Evolutionary conservation across 1,140 invertebrate species (phyloP).

Genomic region (Parapsyche elsis): DNA sequence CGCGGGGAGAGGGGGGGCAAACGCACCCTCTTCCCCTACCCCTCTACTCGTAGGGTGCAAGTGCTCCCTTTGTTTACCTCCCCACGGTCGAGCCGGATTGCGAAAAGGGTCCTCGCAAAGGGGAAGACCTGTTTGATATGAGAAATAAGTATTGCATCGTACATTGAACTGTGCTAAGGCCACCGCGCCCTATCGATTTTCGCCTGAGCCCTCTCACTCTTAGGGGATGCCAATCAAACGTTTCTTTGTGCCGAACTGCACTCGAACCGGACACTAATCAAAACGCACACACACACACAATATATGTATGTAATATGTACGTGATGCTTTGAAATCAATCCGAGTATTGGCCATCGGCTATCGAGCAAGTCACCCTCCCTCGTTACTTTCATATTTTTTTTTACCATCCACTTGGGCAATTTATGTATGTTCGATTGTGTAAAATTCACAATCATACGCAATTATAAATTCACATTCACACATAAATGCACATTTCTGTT

Average conservation of each 20-base stretch:
- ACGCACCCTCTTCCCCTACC: conserved; percentile 34
- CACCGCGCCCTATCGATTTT: conserved; percentile 34
- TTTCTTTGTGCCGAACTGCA: not conserved
- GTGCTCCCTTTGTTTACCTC: conserved; percentile 43
- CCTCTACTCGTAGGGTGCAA: conserved; percentile 43
- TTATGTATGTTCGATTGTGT: too few relatives aligned
- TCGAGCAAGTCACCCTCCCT: too few relatives aligned
- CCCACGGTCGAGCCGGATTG: conserved; percentile 42
- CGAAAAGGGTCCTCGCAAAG: conserved; percentile 52
- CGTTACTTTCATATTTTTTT: too few relatives aligned
- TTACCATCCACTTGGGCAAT: too few relatives aligned
- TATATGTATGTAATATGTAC: too few relatives aligned
- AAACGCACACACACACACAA: too few relatives aligned
- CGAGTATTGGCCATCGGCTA: too few relatives aligned
- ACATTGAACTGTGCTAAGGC: conserved; percentile 54
- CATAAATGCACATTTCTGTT: too few relatives aligned
- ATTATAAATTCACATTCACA: too few relatives aligned
- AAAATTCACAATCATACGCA: too few relatives aligned
- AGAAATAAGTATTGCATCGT: conserved; percentile 55
- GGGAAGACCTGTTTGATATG: conserved; percentile 55
- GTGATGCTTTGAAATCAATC: too few relatives aligned
- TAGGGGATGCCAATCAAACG: conserved; percentile 26
- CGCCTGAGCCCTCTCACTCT: not conserved
- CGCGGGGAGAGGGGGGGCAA: conserved; percentile 30
- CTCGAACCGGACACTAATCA: not conserved